These are phyloP conservation scores for Rhingia campestris DNA, from an alignment of 2,888 invertebrate species.

Conservation along the genomic window DNA sequence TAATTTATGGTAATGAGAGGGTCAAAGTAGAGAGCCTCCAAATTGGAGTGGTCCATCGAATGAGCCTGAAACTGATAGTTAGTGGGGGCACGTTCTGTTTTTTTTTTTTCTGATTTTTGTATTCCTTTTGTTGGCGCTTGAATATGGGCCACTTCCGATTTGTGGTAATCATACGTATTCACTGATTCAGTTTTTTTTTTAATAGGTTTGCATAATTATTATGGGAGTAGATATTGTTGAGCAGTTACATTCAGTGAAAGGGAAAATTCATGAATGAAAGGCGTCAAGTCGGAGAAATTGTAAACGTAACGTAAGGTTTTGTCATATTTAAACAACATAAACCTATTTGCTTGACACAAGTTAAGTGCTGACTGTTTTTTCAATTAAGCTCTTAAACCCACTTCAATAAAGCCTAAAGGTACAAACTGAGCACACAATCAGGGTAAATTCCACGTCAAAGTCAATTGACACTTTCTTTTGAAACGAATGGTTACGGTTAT, in stretches of 20 bases:
- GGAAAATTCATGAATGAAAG: background rate
- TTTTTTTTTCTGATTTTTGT: background rate
- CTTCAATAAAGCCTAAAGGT: too few species aligned
- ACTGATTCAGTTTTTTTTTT: background rate
- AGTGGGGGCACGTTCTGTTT: background rate
- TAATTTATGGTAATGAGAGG: conserved; percentile 66
- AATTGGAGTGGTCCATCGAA: conserved; percentile 44
- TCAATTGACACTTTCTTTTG: too few species aligned
- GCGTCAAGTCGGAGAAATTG: background rate
- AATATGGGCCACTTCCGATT: conserved; percentile 56
- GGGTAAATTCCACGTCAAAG: too few species aligned
- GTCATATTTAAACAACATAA: background rate
- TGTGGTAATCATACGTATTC: conserved; percentile 33
- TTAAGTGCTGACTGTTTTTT: too few species aligned
- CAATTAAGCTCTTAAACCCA: too few species aligned
- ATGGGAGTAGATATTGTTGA: background rate
- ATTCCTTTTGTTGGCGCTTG: conserved; percentile 3
- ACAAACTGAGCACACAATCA: too few species aligned
- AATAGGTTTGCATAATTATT: conserved; percentile 29
- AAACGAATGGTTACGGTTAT: too few species aligned
- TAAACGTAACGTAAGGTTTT: background rate
- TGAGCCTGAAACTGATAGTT: conserved; percentile 2
- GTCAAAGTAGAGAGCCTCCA: conserved; percentile 50
- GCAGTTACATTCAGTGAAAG: background rate
- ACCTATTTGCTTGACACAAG: too few species aligned